Evolutionary conservation across 92 coral and sea anemone species (phyloP), one percentile per base, ranked within the genome.

Genomic region (Actinernus sp.): DNA sequence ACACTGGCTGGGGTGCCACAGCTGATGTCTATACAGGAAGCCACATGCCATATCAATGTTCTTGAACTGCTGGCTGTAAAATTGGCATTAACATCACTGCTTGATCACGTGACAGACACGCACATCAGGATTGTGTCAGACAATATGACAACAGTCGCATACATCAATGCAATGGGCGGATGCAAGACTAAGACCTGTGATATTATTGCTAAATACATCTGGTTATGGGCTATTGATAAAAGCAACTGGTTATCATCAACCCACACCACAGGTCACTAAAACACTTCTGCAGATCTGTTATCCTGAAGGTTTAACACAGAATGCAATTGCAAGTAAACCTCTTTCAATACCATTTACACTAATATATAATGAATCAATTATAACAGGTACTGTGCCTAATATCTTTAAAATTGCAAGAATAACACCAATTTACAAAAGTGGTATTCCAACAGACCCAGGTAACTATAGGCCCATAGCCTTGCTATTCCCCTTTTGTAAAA

Each of bases 81-180:
- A 32, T 41, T 72, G 21, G 73, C 60, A 3, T 49, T 72, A 18
- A 31, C 23, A 32, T 14, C 78, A 1, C 41, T 70, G 12, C 36
- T 43, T 28, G 55, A 33, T 23, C 21, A 18, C 2, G 55, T 59
- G 1, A 3, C 50, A n/a, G 18, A 70, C 14, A 1, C 34, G 23
- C 73, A 70, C 34, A 70, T 70, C 24, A 20, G 77, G 24, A 57
- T 76, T 32, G 11, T 49, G 23, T 76, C 84, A 11, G 78, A 76
- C 43, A 68, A 76, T 39, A 74, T 28, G 55, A 74, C 82, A 1
- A 45, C 82, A 13, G 55, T 64, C 1, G 13, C 64, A 29, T 74
- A 63, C 37, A 41, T 74, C 51, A 74, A 49, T 74, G 76, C 82
- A 34, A 74, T 63, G 82, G 82, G 76, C 22, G 84, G 83, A 8